Evolutionary conservation across 2,113 vertebrate species (phyloP), one percentile per base, ranked within the genome.

Genomic region (Psettodes erumei): DNA sequence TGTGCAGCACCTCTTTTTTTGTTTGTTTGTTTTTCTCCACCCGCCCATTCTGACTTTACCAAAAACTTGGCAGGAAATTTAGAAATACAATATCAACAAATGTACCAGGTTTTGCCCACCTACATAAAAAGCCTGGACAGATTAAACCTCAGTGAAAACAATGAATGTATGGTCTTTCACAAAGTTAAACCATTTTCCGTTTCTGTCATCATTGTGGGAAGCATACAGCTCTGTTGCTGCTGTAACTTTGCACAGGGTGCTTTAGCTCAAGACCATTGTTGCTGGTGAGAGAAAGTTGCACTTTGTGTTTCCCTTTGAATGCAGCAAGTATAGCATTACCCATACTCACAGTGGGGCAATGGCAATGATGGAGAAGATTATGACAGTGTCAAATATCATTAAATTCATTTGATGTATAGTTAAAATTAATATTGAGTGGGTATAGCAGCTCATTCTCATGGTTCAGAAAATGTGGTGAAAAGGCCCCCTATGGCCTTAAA

Each of bases 221-320:
- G 35, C 13, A 6, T 37, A 6, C 30, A 15, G 40, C 6, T 48
- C 8, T 51, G 42, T 48, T 42, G 74, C 79, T 28, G 25, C 64
- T 18, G 33, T 35, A 42, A 59, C 28, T 56, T 53, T 6, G 12
- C 33, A 32, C 64, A 40, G 65, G 74, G 28, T 18, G 85, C 75
- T 85, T 88, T 15, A 74, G 77, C 79, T 77, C 33, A 8, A 69
- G 84, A 86, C 76, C 83, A 72, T 8, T 89, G 88, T 69, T 92
- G 88, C 89, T 85, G 87, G 64, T 84, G 86, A 85, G 86, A 78
- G 42, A 84, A 78, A 82, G 74, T 78, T 85, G 81, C 75, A 85
- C 82, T 86, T 87, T 89, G 79, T 81, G 76, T 81, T 82, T 85
- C 32, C 47, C 47, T 86, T 53, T 80, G 67, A 88, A 84, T 63